Evolutionary conservation across 2,888 invertebrate species (phyloP), one percentile per base, ranked within the genome.

Genomic region (Plusia festucae): DNA sequence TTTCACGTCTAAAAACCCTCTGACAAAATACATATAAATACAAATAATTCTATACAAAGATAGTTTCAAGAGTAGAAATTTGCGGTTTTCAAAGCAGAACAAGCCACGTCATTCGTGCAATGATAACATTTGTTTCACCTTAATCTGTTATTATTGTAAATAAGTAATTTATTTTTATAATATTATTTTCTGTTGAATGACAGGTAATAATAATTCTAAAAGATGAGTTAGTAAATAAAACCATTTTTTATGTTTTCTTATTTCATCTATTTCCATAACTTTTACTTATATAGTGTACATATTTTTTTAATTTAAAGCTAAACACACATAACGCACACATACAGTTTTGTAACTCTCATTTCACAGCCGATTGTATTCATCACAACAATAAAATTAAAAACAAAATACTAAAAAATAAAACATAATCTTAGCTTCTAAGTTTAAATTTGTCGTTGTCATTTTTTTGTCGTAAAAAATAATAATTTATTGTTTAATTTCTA

Each of bases 321-420:
- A 32, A 53, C 46, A 68, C 55, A 65, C 30, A 51, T 65, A 53
- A 30, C 51, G 56, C 56, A 30, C 56, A 24, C 60, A 70, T 9
- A 40, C 34, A 24, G 4, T 57, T 69, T 52, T 32, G 6, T 22
- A 59, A 54, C 54, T 53, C 32, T 44, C 15, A 60, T 53, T 73
- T 73, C 73, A 73, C 73, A 73, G 73, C 73, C 74, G 27, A 70
- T 73, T 61, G 52, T 40, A 60, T 53, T 18, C 60, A 24, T 52
- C 6, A 49, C 20, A 52, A 24, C 24, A 24, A 52, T 24, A 30
- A 7, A 30, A 32, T 24, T 46, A 7, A 30, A 32, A 53, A 27
- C 24, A 52, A 52, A 61, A 44, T 69, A 55, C 69, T 22, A 65
- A 57, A 61, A 55, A 18, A 3, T 3, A 52, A 49, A 46, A 22